Conservation (phyloP, 2,888 invertebrate species). For the Agrilus cyanescens region DNA sequence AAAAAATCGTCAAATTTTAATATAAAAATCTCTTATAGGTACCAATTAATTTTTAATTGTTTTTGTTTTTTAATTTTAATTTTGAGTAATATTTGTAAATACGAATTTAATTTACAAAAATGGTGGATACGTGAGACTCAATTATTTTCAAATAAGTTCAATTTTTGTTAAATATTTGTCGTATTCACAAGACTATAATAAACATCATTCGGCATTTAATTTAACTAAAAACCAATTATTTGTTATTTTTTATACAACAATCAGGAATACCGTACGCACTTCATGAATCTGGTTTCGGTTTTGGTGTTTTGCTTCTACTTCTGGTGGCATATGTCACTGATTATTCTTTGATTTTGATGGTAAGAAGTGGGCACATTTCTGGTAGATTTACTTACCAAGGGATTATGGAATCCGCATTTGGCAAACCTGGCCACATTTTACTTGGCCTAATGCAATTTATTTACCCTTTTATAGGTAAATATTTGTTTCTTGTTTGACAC, state of each 20-base stretch:
- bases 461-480: conserved; percentile 70
- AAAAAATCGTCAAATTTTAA: too few relatives aligned
- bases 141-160: too few relatives aligned
- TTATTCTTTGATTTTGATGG: conserved; percentile 70
- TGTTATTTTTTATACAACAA: conserved; percentile 10
- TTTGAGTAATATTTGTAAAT: too few relatives aligned
- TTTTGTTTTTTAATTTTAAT: too few relatives aligned
- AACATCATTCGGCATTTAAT: too few relatives aligned
- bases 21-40: too few relatives aligned
- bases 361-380: conserved; percentile 59
- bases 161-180: too few relatives aligned
- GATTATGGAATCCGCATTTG: conserved; percentile 71
- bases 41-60: too few relatives aligned
- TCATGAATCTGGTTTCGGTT: conserved; percentile 66
- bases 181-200: too few relatives aligned
- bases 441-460: conserved; percentile 66
- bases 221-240: too few relatives aligned
- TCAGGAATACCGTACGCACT: conserved; percentile 68
- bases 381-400: conserved; percentile 68
- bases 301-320: conserved; percentile 57
- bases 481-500: not conserved
- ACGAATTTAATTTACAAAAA: too few relatives aligned
- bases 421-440: conserved; percentile 63
- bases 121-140: too few relatives aligned
- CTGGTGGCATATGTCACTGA: conserved; percentile 67